phyloP scores from a whole-genome alignment of 2,888 invertebrate species.

The Lumbricus terrestris region DNA sequence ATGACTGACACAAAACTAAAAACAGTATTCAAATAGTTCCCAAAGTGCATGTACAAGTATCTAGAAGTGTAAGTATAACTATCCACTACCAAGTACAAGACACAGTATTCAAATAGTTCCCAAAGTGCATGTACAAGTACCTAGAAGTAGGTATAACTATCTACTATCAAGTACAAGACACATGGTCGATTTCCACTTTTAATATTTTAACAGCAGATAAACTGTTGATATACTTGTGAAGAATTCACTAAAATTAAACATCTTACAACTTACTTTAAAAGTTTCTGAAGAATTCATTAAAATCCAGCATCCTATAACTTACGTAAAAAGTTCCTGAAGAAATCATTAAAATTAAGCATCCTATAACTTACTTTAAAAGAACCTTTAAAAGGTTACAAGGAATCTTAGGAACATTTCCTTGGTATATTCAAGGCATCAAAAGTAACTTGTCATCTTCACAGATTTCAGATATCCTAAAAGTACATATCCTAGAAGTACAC shows the following conservation, averaged over 20 bases:
- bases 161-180: neutral
- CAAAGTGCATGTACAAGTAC: neutral
- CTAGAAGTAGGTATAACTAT: neutral
- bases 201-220: neutral
- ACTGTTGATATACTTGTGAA: neutral
- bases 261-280: neutral
- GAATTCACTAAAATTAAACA: neutral
- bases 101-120: neutral
- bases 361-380: neutral
- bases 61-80: neutral
- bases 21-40: neutral
- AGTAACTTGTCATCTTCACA: neutral
- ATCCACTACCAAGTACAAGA: neutral
- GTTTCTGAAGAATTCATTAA: neutral
- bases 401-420: neutral
- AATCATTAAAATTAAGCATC: neutral
- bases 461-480: neutral
- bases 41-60: neutral
- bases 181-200: neutral
- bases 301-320: neutral
- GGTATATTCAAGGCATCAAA: neutral
- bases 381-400: neutral
- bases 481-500: no score
- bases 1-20: neutral
- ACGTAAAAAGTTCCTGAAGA: neutral